phyloP scores from a whole-genome alignment of 2,888 invertebrate species.

The Pollenia griseotomentosa region DNA sequence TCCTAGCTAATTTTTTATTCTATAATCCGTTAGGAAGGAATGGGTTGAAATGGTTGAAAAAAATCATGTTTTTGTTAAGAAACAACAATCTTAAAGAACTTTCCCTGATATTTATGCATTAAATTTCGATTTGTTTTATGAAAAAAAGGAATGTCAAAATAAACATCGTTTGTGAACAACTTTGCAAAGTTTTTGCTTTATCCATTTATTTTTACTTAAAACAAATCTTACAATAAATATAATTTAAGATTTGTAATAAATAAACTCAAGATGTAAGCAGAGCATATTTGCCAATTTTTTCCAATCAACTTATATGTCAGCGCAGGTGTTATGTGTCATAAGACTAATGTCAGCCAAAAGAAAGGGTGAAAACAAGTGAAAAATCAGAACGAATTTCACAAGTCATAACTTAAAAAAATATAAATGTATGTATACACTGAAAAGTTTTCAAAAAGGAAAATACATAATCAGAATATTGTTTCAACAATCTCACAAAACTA shows the following conservation, averaged over 20 bases:
- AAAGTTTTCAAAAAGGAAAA: background rate
- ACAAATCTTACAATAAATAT: background rate
- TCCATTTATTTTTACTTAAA: background rate
- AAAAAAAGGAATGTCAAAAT: too few relatives aligned
- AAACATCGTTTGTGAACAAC: too few relatives aligned
- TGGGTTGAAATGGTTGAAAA: too few relatives aligned
- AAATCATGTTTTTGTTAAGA: too few relatives aligned
- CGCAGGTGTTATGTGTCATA: constrained; percentile 13
- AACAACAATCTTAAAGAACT: too few relatives aligned
- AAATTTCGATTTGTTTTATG: too few relatives aligned
- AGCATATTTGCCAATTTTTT: background rate
- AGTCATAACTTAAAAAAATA: constrained; percentile 6
- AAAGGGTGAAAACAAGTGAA: background rate
- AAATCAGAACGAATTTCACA: background rate
- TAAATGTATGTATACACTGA: background rate
- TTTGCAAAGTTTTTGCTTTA: too few relatives aligned
- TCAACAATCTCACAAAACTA: background rate
- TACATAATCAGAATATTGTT: background rate
- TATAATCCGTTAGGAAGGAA: too few relatives aligned
- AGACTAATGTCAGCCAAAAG: constrained; percentile 6
- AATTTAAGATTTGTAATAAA: background rate
- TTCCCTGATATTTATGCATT: too few relatives aligned
- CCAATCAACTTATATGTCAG: constrained; percentile 6
- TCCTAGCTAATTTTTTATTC: too few relatives aligned
- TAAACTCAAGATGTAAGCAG: background rate